phyloP scores from a whole-genome alignment of 2,113 vertebrate genomes.

The Empidonax alnorum region DNA sequence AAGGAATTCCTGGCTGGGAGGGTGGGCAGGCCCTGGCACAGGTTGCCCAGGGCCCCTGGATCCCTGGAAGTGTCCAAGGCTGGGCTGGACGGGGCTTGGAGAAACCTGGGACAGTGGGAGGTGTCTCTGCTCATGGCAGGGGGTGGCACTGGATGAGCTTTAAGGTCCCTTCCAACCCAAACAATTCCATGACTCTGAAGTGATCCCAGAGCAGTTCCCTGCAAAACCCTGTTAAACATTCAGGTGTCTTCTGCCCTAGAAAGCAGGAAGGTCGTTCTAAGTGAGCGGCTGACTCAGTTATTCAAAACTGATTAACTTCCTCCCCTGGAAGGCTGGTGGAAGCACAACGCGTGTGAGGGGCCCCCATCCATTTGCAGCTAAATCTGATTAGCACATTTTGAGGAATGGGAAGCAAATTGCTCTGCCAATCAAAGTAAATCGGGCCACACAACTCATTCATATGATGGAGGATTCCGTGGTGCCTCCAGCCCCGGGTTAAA shows the following conservation, averaged over 20 bases:
- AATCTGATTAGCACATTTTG: slow-evolving; percentile 69
- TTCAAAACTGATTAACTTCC: slow-evolving; percentile 74
- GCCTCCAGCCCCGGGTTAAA: slow-evolving; percentile 24
- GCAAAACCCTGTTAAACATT: neutral
- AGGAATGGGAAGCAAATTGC: slow-evolving; percentile 72
- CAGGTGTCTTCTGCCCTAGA: neutral
- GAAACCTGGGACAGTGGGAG: neutral
- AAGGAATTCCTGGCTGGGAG: neutral
- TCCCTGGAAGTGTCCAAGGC: neutral
- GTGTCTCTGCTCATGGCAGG: neutral
- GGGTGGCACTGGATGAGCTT: neutral
- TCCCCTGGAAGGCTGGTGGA: slow-evolving; percentile 45
- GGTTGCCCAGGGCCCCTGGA: neutral
- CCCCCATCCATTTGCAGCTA: slow-evolving; percentile 66
- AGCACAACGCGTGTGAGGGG: slow-evolving; percentile 19
- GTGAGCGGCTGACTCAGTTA: slow-evolving; percentile 46
- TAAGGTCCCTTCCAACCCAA: neutral
- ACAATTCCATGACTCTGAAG: neutral
- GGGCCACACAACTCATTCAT: slow-evolving; percentile 55
- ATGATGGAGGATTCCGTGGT: slow-evolving; percentile 14
- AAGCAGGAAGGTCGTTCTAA: slow-evolving; percentile 7
- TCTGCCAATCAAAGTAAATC: slow-evolving; percentile 75
- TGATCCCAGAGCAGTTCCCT: neutral
- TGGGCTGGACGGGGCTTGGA: neutral
- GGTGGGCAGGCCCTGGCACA: neutral